Evolutionary conservation across 2,888 invertebrate genomes (phyloP).

Genomic region (Hirtodrosophila confusa): DNA sequence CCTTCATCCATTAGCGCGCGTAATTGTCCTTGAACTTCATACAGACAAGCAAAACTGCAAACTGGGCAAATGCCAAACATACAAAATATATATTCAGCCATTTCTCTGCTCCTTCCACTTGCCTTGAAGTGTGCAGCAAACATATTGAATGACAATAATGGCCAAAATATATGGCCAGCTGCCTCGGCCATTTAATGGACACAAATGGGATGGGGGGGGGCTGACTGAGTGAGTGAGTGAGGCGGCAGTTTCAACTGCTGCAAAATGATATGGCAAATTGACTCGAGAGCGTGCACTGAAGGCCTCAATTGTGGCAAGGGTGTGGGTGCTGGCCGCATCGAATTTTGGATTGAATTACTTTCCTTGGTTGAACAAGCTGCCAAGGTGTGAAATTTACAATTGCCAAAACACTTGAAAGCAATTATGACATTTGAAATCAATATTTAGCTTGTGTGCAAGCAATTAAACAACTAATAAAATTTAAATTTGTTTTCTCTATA

Average conservation of each 20-base stretch:
- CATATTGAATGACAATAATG: constrained; percentile 62
- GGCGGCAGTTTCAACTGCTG: constrained; percentile 24
- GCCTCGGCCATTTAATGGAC: constrained; percentile 19
- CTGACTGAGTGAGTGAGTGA: constrained; percentile 1
- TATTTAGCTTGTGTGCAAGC: neutral
- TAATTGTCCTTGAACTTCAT: constrained; percentile 73
- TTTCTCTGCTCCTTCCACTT: constrained; percentile 2
- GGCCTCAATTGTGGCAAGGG: neutral
- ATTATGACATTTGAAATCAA: constrained; percentile 10
- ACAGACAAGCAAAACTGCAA: constrained; percentile 16
- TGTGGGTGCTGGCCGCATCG: neutral
- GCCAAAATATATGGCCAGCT: constrained; percentile 54
- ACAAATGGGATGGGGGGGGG: constrained; percentile 1
- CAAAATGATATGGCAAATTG: constrained; percentile 56
- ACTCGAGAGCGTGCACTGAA: constrained; percentile 19
- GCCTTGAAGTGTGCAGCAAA: constrained; percentile 56
- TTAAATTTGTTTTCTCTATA: neutral
- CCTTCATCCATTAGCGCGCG: constrained; percentile 24
- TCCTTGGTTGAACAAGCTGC: constrained; percentile 12
- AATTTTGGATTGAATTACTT: constrained; percentile 25
- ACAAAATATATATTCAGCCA: constrained; percentile 12
- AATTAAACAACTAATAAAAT: neutral
- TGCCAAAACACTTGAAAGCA: constrained; percentile 12
- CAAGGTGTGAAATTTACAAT: constrained; percentile 38
- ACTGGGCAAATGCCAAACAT: constrained; percentile 59